Percentiles rank a stretch among this genome's conserved stretches.
Conservation (phyloP, 2,888 invertebrate genomes). For the Eristalis pertinax region DNA sequence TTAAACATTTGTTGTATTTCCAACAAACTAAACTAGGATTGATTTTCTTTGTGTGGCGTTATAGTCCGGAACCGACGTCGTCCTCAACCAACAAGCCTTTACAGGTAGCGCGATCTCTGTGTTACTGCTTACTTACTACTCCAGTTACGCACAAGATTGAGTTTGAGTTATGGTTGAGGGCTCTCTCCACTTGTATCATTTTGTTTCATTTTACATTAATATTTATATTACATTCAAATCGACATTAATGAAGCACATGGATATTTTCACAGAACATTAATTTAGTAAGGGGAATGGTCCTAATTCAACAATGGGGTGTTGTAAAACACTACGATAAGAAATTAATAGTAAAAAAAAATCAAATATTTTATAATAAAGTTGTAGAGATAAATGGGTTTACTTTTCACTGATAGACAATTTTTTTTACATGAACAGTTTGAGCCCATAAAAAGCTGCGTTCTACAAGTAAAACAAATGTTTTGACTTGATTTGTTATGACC, state of each 20-base stretch:
- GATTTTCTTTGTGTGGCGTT: too few species aligned
- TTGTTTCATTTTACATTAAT: too few species aligned
- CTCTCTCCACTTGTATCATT: too few species aligned
- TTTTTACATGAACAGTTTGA: conserved; percentile 29
- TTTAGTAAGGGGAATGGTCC: conserved; percentile 28
- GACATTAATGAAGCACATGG: conserved; percentile 19
- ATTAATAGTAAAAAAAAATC: conserved; percentile 48
- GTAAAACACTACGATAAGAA: conserved; percentile 51
- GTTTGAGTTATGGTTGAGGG: too few species aligned
- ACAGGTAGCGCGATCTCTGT: too few species aligned
- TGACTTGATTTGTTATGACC: not conserved
- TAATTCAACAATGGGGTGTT: conserved; percentile 41
- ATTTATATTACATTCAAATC: not conserved
- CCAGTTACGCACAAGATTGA: too few species aligned
- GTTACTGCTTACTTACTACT: too few species aligned
- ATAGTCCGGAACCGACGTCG: too few species aligned
- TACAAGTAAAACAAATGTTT: not conserved
- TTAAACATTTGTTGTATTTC: too few species aligned
- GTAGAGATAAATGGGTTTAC: conserved; percentile 53
- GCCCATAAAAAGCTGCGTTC: not conserved
- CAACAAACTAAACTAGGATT: too few species aligned
- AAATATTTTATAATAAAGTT: conserved; percentile 51
- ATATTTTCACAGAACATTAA: conserved; percentile 14
- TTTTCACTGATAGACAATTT: conserved; percentile 58
- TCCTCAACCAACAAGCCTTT: too few species aligned